Base-by-base conservation (phyloP, 2,113 vertebrate species). In the Regulus satrapa region DNA sequence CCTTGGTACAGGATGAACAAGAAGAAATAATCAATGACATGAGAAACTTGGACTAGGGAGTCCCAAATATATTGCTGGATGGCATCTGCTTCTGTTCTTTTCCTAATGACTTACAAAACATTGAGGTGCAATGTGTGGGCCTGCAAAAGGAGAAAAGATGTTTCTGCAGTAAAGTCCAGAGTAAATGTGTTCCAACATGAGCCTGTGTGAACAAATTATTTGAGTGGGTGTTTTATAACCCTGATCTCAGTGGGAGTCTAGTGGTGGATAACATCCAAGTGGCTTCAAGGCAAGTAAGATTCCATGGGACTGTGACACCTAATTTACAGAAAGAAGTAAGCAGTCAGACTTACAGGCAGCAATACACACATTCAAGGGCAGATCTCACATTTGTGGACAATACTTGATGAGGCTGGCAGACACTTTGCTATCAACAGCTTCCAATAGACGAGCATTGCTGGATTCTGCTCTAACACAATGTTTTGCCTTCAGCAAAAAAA, bases 21-120 rank as follows among this genome's bases (percentile, higher is more conserved):
- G 6, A 55, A 55, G 38, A 54, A 95, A 51, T 0, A 0, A 26
- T 28, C 1, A 0, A 67, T 62, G 19, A 52, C 43, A 32, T 5
- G n/a, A 67, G 58, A 92, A 88, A 55, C 25, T 79, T 40, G 2
- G 46, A 66, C 31, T 41, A 41, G 15, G 11, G 31, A 88, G 72
- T 83, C 80, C 67, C 87, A 86, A 64, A 79, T 28, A 16, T 26
- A 46, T 48, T 92, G 49, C 67, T 76, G 40, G 63, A 80, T 43
- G 25, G 40, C 62, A 88, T 64, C 36, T 85, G 66, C 49, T 75
- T 68, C 74, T 76, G n/a, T 1, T 49, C 68, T 77, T 64, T 52
- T 52, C 59, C 38, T 72, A 80, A 63, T 21, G 12, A 64, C 31
- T 73, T 76, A 48, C 1, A 28, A 92, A 88, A 36, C 49, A 36